Conservation (phyloP, 2,113 vertebrate species). For the Crotophaga sulcirostris region DNA sequence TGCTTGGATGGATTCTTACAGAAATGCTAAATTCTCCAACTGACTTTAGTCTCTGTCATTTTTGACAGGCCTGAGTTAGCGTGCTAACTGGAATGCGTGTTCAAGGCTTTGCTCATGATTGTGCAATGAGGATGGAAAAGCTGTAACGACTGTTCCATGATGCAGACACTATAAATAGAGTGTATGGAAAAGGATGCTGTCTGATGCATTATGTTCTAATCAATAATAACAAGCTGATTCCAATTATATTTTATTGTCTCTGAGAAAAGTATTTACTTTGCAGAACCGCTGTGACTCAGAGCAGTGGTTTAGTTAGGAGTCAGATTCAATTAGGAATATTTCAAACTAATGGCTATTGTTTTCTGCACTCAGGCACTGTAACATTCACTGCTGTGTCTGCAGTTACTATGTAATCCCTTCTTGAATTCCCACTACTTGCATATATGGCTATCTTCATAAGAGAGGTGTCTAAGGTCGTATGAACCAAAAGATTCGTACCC, state of each 20-base stretch:
- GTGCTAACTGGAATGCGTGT: neutral
- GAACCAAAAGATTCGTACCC: neutral
- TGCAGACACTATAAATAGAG: conserved; percentile 36
- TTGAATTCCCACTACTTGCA: neutral
- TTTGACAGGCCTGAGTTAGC: neutral
- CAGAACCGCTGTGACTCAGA: neutral
- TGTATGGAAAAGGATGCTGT: neutral
- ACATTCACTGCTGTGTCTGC: neutral
- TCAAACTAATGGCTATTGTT: neutral
- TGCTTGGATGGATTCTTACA: neutral
- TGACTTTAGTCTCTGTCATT: neutral
- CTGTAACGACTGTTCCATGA: neutral
- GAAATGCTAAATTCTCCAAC: neutral
- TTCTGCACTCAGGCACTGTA: neutral
- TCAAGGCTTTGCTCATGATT: neutral
- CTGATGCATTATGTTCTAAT: conserved; percentile 8
- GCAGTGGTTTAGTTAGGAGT: neutral
- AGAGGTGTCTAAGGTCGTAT: neutral
- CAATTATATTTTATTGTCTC: conserved; percentile 30
- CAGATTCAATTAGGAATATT: neutral
- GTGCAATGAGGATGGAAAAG: neutral
- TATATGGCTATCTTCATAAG: neutral
- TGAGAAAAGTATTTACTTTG: conserved; percentile 6
- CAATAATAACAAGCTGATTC: conserved; percentile 33
- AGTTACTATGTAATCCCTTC: neutral